Base-by-base conservation (phyloP, 2,797 vertebrate species). In the Acanthopagrus latus region DNA sequence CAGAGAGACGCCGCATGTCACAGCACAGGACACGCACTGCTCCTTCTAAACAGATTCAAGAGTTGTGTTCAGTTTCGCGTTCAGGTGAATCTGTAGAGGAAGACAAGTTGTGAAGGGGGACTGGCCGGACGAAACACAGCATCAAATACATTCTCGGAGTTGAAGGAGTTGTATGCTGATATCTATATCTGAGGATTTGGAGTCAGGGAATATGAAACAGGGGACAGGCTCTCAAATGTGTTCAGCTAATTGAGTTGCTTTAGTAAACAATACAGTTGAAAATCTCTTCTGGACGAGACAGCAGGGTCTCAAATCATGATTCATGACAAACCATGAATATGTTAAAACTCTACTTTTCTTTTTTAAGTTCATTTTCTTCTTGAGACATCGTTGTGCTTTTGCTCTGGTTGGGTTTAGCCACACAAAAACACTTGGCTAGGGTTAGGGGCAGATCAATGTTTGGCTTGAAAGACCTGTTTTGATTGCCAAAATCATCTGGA, bases 11-110 rank as follows among this genome's bases (percentile, higher is more conserved):
- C 29, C 20, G 11, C 52, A 1, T 55, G 63, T 67, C 18, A 21
- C 80, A 50, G 13, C 21, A 56, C 23, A 64, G 38, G 59, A 77
- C 27, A 63, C 71, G 74, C 46, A 47, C 50, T n/a, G 25, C 27
- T 16, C 23, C n/a, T 8, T 18, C 57, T 75, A 68, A 74, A 85
- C 64, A 81, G 59, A 69, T 55, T 74, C 21, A 69, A 81, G 51
- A 48, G 59, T 72, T 78, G 48, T 25, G n/a, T 41, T 48, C 14
- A 44, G 51, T 47, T 71, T 74, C n/a, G 66, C 27, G n/a, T 47
- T 46, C 21, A 64, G 52, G 46, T 33, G 64, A 25, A 62, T 51
- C 11, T 47, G 17, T 44, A 43, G 38, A 67, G 25, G 7, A 38
- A 59, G 18, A 44, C 14, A 14, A 1, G 20, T 27, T 59, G 29